Percentiles rank a stretch among this genome's conserved stretches.
Evolutionary conservation across 2,113 vertebrate genomes (phyloP).

Genomic region (Microcebus ravelobensis): DNA sequence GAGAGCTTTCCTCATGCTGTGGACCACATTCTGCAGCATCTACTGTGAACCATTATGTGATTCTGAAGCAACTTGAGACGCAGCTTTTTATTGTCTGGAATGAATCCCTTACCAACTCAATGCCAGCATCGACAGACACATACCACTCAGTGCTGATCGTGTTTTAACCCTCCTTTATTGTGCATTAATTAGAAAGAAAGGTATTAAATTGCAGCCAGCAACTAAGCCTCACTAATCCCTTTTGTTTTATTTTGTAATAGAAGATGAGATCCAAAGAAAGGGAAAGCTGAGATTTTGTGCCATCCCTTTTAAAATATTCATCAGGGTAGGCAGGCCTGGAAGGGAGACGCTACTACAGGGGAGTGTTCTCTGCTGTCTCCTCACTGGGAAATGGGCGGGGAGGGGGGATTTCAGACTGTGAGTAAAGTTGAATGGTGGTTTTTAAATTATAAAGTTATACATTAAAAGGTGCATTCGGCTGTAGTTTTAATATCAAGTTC

Average conservation of each 20-base stretch:
- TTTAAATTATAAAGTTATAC: conserved; percentile 10
- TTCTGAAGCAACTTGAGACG: conserved; percentile 30
- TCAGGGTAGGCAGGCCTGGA: neutral
- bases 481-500: neutral
- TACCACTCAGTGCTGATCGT: neutral
- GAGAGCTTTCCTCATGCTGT: conserved; percentile 92
- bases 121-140: neutral
- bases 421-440: neutral
- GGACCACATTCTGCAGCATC: conserved; percentile 89
- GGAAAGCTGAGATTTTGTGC: conserved; percentile 42
- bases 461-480: neutral
- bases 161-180: neutral
- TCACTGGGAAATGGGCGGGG: neutral
- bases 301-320: neutral
- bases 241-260: conserved; percentile 65
- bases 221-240: conserved; percentile 15
- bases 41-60: conserved; percentile 76
- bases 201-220: conserved; percentile 29
- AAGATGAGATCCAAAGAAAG: conserved; percentile 58
- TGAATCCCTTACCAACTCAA: neutral
- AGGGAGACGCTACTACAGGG: neutral
- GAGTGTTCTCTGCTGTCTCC: neutral
- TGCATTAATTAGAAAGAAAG: conserved; percentile 40
- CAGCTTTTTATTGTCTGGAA: neutral
- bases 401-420: neutral